Evolutionary conservation across 2,797 vertebrate genomes (phyloP).

Genomic region (Centroberyx gerrardi): DNA sequence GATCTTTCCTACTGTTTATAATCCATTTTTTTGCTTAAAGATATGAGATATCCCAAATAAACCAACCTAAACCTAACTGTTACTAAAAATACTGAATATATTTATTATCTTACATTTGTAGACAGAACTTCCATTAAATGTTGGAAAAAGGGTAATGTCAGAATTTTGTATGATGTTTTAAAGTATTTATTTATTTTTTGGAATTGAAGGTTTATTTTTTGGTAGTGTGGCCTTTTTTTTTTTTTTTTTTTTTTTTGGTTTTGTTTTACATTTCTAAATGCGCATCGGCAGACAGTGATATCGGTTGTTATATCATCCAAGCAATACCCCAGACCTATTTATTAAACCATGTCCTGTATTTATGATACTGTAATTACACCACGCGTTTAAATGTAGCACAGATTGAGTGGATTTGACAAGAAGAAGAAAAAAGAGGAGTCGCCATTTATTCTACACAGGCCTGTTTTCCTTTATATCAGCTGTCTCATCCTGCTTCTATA

Average conservation of each 20-base stretch:
- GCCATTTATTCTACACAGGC: slow-evolving; percentile 38
- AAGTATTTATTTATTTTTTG: slow-evolving; percentile 88
- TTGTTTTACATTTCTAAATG: slow-evolving; percentile 70
- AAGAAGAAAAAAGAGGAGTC: neutral
- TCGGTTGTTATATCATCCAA: slow-evolving; percentile 76
- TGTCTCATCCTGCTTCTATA: slow-evolving; percentile 59
- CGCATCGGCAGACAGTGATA: slow-evolving; percentile 64
- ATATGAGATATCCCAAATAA: slow-evolving; percentile 86
- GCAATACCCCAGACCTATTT: slow-evolving; percentile 82
- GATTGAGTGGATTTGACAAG: slow-evolving; percentile 63
- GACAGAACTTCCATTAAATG: slow-evolving; percentile 85
- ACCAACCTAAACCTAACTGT: slow-evolving; percentile 81
- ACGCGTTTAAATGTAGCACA: slow-evolving; percentile 79
- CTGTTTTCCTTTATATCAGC: slow-evolving; percentile 62
- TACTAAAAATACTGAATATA: slow-evolving; percentile 86
- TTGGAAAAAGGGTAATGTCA: slow-evolving; percentile 78
- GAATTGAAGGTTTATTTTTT: slow-evolving; percentile 82
- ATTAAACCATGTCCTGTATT: slow-evolving; percentile 66
- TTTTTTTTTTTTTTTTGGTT: slow-evolving; percentile 43
- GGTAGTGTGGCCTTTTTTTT: slow-evolving; percentile 82
- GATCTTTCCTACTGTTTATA: slow-evolving; percentile 98
- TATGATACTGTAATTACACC: slow-evolving; percentile 69
- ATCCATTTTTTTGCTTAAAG: slow-evolving; percentile 88
- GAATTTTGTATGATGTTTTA: slow-evolving; percentile 87
- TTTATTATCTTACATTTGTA: slow-evolving; percentile 89